A percentile compares a stretch with the other conserved stretches of the same genome.
These are phyloP conservation scores for Mythimna ferrago DNA, from an alignment of 2,888 invertebrate species.

Conservation along the genomic window DNA sequence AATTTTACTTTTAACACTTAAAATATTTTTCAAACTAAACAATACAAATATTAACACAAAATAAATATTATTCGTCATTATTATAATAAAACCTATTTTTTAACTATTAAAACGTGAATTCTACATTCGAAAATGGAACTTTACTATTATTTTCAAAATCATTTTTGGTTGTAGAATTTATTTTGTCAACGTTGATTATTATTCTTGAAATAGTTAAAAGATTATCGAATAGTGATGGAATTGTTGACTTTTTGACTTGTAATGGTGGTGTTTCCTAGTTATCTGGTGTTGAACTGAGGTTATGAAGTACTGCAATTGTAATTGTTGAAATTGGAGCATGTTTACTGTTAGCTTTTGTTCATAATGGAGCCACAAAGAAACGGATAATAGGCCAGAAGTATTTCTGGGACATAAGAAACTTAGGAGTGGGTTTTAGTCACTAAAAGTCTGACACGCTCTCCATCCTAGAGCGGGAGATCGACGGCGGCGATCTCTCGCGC, in stretches of 20 bases:
- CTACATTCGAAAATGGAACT: conserved; percentile 35
- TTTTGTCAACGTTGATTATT: neutral
- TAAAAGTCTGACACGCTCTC: too few species aligned
- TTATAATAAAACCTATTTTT: conserved; percentile 16
- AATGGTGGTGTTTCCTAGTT: conserved; percentile 16
- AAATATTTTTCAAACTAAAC: conserved; percentile 41
- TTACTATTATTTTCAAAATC: conserved; percentile 8
- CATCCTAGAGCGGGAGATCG: too few species aligned
- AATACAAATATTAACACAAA: conserved; percentile 44
- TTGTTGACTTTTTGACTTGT: conserved; percentile 4
- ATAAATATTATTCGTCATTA: conserved; percentile 28
- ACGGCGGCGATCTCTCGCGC: too few species aligned
- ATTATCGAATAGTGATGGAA: neutral
- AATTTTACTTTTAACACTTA: conserved; percentile 69
- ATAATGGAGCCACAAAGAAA: conserved; percentile 8
- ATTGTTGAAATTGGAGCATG: conserved; percentile 47
- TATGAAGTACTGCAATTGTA: conserved; percentile 3
- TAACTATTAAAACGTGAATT: conserved; percentile 14
- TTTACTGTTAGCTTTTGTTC: conserved; percentile 47
- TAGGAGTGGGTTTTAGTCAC: too few species aligned
- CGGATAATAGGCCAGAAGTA: too few species aligned
- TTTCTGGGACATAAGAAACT: too few species aligned
- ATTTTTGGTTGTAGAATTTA: conserved; percentile 21
- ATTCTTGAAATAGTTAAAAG: neutral
- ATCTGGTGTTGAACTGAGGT: conserved; percentile 33